Base-by-base conservation (phyloP, 1,140 invertebrate genomes). In the Myzus persicae region DNA sequence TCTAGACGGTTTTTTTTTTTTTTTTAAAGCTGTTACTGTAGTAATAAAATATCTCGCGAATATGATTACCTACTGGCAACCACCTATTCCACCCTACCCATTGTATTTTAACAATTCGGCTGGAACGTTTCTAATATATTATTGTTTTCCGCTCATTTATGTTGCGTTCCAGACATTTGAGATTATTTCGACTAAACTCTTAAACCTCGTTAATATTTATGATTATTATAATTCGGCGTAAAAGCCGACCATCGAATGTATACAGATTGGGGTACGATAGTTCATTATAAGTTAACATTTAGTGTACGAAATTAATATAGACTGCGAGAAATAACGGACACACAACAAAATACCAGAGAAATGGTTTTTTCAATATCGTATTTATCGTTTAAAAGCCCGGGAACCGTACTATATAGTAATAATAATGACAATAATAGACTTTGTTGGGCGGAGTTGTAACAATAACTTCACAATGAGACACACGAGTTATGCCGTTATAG, bases 191-290 rank as follows among this genome's bases (percentile, higher is more conserved):
- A 22, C 42, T 87, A 20, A 31, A 31, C n/a, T 36, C n/a, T 36
- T 48, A 87, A 87, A 87, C 44, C 31, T 87, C 44, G 20, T 87
- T 87, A 87, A 87, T 87, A 87, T 48, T 48, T 46, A 87, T 87
- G 46, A 87, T 48, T 46, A 87, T 87, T 87, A 87, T 36, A 44
- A 87, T 87, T 87, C 14, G 42, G 44, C n/a, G 44, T 6, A 18
- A 46, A 87, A 48, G 26, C 18, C 24, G 5, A n/a, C 59, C 36
- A 87, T 7, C 40, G n/a, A 87, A 87, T 36, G 8, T 20, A 76
- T 36, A 87, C 18, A 14, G 9, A 40, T 31, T 9, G 40, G 44
- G 84, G 11, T 31, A 85, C 24, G 26, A 42, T 38, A 82, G 4
- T 51, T 51, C 22, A 51, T 22, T 22, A 51, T 51, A 24, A 20